Evolutionary conservation across 2,797 vertebrate genomes (phyloP).

Genomic region (Poecilia wingei): DNA sequence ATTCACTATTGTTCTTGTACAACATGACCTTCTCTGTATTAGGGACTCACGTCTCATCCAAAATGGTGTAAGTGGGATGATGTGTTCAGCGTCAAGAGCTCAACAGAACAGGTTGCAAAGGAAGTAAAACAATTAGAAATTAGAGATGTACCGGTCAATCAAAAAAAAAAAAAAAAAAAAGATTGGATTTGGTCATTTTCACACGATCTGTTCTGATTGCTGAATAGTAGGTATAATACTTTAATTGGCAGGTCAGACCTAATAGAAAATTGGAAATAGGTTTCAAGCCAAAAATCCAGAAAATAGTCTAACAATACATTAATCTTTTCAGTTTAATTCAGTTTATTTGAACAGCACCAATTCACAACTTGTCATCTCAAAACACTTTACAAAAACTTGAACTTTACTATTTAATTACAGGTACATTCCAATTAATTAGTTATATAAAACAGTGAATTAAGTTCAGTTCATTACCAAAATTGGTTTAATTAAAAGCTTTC

Average conservation of each 20-base stretch:
- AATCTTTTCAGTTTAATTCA: not conserved
- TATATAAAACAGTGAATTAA: not conserved
- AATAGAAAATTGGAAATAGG: not conserved
- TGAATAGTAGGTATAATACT: too few relatives aligned
- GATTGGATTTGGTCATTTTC: not conserved
- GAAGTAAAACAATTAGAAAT: conserved; percentile 4
- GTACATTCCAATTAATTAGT: not conserved
- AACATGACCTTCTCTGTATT: conserved; percentile 37
- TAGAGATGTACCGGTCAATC: not conserved
- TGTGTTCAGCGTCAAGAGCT: conserved; percentile 20
- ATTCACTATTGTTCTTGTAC: conserved; percentile 59
- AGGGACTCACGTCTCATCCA: conserved; percentile 13
- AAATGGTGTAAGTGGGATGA: conserved; percentile 17
- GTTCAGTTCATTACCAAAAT: not conserved
- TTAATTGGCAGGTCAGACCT: not conserved
- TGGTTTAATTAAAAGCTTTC: not conserved
- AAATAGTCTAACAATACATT: not conserved
- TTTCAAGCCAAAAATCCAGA: not conserved
- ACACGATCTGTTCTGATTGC: not conserved
- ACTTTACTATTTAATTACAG: too few relatives aligned
- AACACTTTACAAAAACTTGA: too few relatives aligned
- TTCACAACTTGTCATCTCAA: too few relatives aligned
- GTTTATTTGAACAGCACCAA: too few relatives aligned
- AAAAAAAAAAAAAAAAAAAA: not conserved
- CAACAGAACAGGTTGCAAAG: conserved; percentile 27